Evolutionary conservation across 1,140 invertebrate genomes (phyloP), one percentile per base, ranked within the genome.

Genomic region (Diplogasteroides magnus): DNA sequence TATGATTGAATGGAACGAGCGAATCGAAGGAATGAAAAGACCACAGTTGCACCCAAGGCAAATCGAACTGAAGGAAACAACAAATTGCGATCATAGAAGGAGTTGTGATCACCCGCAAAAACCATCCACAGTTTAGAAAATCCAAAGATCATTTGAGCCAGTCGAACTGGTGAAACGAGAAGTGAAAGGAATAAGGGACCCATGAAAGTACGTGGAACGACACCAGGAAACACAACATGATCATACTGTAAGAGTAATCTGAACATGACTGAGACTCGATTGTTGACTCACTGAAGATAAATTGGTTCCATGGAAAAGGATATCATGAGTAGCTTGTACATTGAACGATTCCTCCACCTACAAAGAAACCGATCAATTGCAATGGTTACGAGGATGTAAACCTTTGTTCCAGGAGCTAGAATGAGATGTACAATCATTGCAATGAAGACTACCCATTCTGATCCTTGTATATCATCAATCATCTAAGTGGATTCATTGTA

Each of bases 311-410:
- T 71, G 61, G 85, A 93, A 96, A 19, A 98, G 86, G 76, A 98
- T 87, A 86, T 99, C 97, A 86, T 99, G 97, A 83, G 91, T 91
- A 15, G 97, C 96, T 87, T 98, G 86, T 26, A 97, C 86, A 85
- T 97, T 98, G 82, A 99, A 99, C 85, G 94, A 98, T 87, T 99
- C 97, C 85, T 99, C 96, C 13, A 99, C 15, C 25, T 48, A 55
- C 14, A 55, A 23, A 15, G 37, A 48, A 48, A 48, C 37, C n/a
- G n/a, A n/a, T n/a, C n/a, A n/a, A n/a, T n/a, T n/a, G n/a, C n/a
- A n/a, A n/a, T n/a, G n/a, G n/a, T n/a, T n/a, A n/a, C n/a, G n/a
- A n/a, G n/a, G n/a, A n/a, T n/a, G 37, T 65, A 31, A 2, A 65
- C 96, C 90, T 98, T 99, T 0, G 94, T 98, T 83, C 90, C 97